phyloP scores from a whole-genome alignment of 2,888 invertebrate species.

The Zelleria hepariella region DNA sequence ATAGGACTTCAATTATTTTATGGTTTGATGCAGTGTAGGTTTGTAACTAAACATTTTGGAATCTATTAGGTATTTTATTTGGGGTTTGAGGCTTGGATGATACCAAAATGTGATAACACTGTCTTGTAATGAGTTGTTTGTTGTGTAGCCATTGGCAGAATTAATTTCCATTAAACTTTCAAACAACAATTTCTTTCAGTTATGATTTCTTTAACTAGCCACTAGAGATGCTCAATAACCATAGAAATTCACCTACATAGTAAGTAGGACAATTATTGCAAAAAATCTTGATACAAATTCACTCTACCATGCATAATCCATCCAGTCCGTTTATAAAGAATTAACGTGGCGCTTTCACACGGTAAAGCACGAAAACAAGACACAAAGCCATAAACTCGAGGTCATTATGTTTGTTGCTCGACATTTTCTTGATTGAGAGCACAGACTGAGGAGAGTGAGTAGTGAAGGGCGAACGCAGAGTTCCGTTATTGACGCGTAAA shows the following conservation, averaged over 20 bases:
- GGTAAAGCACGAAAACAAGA: slow-evolving; percentile 24
- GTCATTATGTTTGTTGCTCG: slow-evolving; percentile 49
- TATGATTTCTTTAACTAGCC: too few species aligned
- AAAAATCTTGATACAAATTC: background rate
- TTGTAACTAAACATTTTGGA: too few species aligned
- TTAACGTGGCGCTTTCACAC: slow-evolving; percentile 5
- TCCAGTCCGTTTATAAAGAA: background rate
- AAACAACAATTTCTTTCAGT: too few species aligned
- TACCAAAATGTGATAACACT: too few species aligned
- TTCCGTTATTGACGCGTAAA: slow-evolving; percentile 25
- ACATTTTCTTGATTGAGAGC: slow-evolving; percentile 54
- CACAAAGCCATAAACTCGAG: slow-evolving; percentile 40
- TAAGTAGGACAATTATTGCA: slow-evolving; percentile 27
- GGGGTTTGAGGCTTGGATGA: too few species aligned
- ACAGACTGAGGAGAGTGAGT: too few species aligned
- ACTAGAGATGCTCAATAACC: slow-evolving; percentile 41
- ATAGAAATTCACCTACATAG: slow-evolving; percentile 42
- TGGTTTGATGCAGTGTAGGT: too few species aligned
- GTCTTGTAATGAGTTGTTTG: too few species aligned
- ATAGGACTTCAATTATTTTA: too few species aligned
- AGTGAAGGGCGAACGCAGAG: slow-evolving; percentile 43
- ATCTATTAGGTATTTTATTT: too few species aligned
- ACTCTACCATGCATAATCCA: background rate
- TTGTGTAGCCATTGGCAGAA: too few species aligned
- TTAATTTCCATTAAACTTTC: too few species aligned